A percentile compares a stretch with the other conserved stretches of the same genome.
Evolutionary conservation across 92 coral and sea anemone species (phyloP).

Genomic region (Epizoanthus stellaris): DNA sequence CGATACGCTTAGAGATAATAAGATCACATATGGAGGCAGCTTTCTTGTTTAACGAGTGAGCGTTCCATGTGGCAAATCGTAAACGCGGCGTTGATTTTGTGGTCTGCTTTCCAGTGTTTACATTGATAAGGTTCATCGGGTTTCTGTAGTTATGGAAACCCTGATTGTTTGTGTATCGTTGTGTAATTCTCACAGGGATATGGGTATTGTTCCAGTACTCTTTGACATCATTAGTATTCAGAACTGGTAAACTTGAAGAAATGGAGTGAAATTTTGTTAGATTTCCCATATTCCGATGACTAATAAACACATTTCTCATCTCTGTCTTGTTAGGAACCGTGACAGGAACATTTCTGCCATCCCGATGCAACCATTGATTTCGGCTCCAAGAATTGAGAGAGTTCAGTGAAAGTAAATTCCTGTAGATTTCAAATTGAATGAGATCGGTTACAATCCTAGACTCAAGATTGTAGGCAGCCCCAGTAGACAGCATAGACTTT

Average conservation of each 20-base stretch:
- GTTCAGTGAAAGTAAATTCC: conserved; percentile 12
- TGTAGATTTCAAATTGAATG: conserved; percentile 8
- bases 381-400: conserved; percentile 12
- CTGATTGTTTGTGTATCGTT: background rate
- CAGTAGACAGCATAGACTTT: conserved; percentile 8
- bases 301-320: conserved; percentile 10
- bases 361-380: background rate
- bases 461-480: conserved; percentile 1
- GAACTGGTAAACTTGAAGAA: conserved; percentile 2
- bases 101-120: background rate
- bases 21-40: conserved; percentile 30
- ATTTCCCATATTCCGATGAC: background rate
- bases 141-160: background rate
- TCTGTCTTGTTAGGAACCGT: background rate
- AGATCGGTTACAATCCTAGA: conserved; percentile 1
- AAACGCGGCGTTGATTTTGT: background rate
- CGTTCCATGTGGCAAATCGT: conserved; percentile 20
- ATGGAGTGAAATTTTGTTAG: background rate
- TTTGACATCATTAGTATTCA: conserved; percentile 1
- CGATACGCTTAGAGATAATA: conserved; percentile 27
- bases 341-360: background rate
- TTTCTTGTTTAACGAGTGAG: conserved; percentile 20
- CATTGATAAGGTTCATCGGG: background rate
- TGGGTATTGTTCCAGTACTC: conserved; percentile 5
- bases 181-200: conserved; percentile 5